Evolutionary conservation across 2,888 invertebrate species (phyloP), one percentile per base, ranked within the genome.

Genomic region (Drosophila recens): DNA sequence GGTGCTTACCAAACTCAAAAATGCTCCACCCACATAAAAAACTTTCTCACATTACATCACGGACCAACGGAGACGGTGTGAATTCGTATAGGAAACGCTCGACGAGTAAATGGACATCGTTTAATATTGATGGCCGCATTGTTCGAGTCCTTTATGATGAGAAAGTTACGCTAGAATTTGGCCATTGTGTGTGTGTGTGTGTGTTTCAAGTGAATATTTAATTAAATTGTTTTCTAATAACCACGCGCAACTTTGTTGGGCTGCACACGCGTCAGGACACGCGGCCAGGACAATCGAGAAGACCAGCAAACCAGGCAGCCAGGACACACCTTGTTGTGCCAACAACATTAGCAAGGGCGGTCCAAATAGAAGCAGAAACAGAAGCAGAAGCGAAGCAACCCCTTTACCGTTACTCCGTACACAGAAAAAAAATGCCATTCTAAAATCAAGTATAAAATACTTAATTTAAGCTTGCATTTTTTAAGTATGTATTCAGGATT

Each of bases 211-310:
- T 90, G 90, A 90, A 90, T 91, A 91, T 91, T 91, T 91, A 91
- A 91, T 91, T 91, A 91, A 91, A 91, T 90, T 91, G 91, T 91
- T 91, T 91, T 91, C 90, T 90, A 90, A 91, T 90, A 91, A 89
- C 83, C 83, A 82, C 71, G 83, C 75, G 78, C 82, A 81, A 80
- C 82, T 81, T 79, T 80, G 85, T 78, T 65, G 85, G 52, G 70
- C 34, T 54, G 83, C 76, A 77, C 79, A 77, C 79, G 76, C 76
- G 76, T 57, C 76, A 53, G 81, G 72, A 67, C 86, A 83, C 87
- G 81, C 88, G 84, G 72, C 63, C 43, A 53, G 45, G 48, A 45
- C 87, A 72, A 68, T 67, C 78, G 77, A 70, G 54, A 65, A 62
- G 64, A 59, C 65, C 65, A 71, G 30, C 8, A 27, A 6, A 27